Evolutionary conservation across 2,113 vertebrate species (phyloP).

Genomic region (Burhinus oedicnemus): DNA sequence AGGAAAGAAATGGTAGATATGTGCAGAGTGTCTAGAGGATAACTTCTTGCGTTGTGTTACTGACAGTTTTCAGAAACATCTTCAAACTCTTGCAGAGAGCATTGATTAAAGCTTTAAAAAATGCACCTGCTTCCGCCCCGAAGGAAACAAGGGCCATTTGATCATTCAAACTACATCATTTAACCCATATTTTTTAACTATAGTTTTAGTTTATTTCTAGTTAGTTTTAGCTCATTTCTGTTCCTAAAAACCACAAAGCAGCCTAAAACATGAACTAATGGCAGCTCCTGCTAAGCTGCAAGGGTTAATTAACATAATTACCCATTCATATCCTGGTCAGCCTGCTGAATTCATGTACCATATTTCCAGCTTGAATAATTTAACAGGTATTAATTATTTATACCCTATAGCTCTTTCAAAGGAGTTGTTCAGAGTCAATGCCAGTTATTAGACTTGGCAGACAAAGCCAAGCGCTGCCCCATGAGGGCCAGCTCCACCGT

Average conservation of each 20-base stretch:
- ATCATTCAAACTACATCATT: not conserved
- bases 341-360: slow-evolving; percentile 10
- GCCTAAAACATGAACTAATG: not conserved
- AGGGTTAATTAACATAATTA: slow-evolving; percentile 56
- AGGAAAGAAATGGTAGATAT: not conserved
- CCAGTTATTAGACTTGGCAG: not conserved
- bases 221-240: not conserved
- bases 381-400: slow-evolving; percentile 59
- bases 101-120: not conserved
- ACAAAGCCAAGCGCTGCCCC: not conserved
- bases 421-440: not conserved
- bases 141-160: not conserved
- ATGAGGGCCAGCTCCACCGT: not conserved
- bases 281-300: not conserved
- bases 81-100: not conserved
- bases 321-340: slow-evolving; percentile 12
- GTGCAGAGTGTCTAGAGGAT: no score
- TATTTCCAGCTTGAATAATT: slow-evolving; percentile 58
- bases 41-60: not conserved
- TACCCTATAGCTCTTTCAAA: not conserved
- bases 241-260: not conserved
- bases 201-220: not conserved
- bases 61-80: not conserved
- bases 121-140: not conserved
- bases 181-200: not conserved